These are phyloP conservation scores for Archivesica marissinica DNA, from an alignment of 1,140 invertebrate species.

Conservation along the genomic window DNA sequence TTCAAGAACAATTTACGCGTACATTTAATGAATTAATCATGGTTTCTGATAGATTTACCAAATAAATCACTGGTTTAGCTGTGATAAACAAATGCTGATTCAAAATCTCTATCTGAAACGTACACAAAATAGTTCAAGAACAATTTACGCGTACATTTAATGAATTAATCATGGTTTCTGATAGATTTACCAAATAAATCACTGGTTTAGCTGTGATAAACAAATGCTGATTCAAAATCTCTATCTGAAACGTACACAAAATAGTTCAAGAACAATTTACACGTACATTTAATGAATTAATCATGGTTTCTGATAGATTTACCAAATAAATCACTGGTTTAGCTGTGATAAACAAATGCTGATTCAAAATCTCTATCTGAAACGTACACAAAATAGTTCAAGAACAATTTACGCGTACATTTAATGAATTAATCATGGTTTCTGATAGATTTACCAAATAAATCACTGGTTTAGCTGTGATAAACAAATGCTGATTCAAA, in stretches of 20 bases:
- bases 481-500: slow-evolving; percentile 97
- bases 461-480: slow-evolving; percentile 99
- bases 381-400: no score
- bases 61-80: slow-evolving; percentile 98
- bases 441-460: slow-evolving; percentile 99
- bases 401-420: neutral
- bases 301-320: slow-evolving; percentile 98
- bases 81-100: slow-evolving; percentile 99
- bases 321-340: slow-evolving; percentile 99
- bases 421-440: no score
- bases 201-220: slow-evolving; percentile 99
- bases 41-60: slow-evolving; percentile 98
- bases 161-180: no score
- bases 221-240: slow-evolving; percentile 97
- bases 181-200: slow-evolving; percentile 98
- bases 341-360: slow-evolving; percentile 98
- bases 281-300: no score
- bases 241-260: slow-evolving; percentile 91
- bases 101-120: slow-evolving; percentile 94
- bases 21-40: no score
- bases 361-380: slow-evolving; percentile 98
- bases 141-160: neutral
- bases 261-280: neutral
- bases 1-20: neutral
- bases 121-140: no score